Evolutionary conservation across 1,140 invertebrate species (phyloP).

Genomic region (Caenorhabditis tropicalis): DNA sequence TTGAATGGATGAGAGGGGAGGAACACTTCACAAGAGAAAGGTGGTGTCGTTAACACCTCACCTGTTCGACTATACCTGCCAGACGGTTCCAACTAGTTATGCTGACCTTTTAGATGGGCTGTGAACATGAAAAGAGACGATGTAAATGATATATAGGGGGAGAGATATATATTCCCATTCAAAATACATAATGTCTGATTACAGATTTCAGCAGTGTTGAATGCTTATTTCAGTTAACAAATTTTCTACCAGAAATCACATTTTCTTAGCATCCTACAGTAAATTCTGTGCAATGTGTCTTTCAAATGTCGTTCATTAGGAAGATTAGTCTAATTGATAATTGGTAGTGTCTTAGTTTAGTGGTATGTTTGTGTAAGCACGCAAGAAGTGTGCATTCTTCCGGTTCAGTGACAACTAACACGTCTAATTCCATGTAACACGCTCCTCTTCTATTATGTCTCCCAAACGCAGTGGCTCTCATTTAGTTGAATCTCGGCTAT

Average conservation of each 20-base stretch:
- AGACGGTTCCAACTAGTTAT: neutral
- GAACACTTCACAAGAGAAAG: neutral
- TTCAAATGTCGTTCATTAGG: constrained; percentile 9
- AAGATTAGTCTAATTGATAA: constrained; percentile 38
- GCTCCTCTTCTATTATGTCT: constrained; percentile 37
- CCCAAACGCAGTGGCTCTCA: neutral
- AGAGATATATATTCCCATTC: too few relatives aligned
- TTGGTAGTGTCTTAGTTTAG: constrained; percentile 33
- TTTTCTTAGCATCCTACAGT: neutral
- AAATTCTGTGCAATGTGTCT: neutral
- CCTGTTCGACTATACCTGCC: constrained; percentile 5
- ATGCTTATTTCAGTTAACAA: neutral
- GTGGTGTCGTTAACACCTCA: constrained; percentile 38
- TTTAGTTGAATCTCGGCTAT: constrained; percentile 6
- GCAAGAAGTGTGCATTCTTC: constrained; percentile 44
- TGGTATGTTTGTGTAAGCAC: constrained; percentile 43
- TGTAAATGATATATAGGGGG: neutral
- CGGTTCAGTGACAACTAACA: constrained; percentile 43
- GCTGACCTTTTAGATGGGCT: neutral
- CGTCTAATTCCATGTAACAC: constrained; percentile 43
- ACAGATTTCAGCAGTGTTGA: too few relatives aligned
- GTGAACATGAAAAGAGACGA: neutral
- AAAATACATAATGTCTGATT: too few relatives aligned
- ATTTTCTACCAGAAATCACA: neutral
- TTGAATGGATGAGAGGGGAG: neutral